Evolutionary conservation across 2,113 vertebrate species (phyloP), one percentile per base, ranked within the genome.

Genomic region (Cygnus atratus): DNA sequence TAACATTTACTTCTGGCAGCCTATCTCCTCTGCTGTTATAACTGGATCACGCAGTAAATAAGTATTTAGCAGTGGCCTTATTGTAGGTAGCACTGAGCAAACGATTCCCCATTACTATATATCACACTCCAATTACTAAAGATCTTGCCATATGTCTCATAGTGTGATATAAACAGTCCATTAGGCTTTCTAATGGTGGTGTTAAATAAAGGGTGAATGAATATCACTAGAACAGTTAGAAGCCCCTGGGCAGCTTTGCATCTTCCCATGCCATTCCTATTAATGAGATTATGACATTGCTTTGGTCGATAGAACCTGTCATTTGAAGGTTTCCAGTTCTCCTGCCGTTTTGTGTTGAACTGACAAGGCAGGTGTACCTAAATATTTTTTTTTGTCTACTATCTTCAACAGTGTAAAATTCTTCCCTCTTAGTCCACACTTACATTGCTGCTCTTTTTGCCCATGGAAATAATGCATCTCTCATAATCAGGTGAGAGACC

Each of bases 151-250:
- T 67, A 80, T 96, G 87, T 83, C 95, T 94, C 66, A 76, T 89
- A 73, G 55, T 43, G 74, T 92, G 87, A 87, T 95, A 95, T 87
- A 96, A 93, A 96, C 84, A 93, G 67, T 67, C 87, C 93, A 95
- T 97, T 96, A 97, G 55, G 71, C 55, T 95, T 93, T 84, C 67
- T 96, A 95, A 97, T 87, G 87, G 66, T 43, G 63, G 24, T 87
- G 87, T 95, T 96, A 96, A 97, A 97, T 94, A 97, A 96, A 95
- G 87, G 92, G 88, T 92, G 96, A 96, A 93, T 0, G 0, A 90
- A 91, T 35, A 87, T 25, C 28, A 84, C 18, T 59, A 31, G 71
- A 92, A 59, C 54, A 91, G 91, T 62, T 52, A 82, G 84, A 79
- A 89, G 62, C 92, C 93, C 74, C 74, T 39, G 77, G 91, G 95